phyloP scores from a whole-genome alignment of 1,140 invertebrate species.

The Ostrea denselamellosa region DNA sequence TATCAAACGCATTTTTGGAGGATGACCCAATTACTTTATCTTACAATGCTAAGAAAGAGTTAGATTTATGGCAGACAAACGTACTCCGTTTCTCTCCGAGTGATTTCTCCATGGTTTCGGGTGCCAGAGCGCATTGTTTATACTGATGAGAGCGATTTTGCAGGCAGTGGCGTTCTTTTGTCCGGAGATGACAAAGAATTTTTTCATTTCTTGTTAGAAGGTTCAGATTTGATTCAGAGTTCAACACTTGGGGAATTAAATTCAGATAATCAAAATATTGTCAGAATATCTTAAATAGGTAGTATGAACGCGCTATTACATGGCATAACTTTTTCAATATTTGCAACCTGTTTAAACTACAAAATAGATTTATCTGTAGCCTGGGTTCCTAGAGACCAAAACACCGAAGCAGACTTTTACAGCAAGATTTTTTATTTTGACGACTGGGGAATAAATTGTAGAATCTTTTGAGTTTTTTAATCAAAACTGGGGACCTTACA shows the following conservation, averaged over 20 bases:
- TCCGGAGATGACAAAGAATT: neutral
- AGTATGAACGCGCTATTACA: constrained; percentile 30
- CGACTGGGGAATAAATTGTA: neutral
- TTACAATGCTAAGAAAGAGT: neutral
- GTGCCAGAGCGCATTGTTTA: constrained; percentile 14
- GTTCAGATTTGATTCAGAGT: neutral
- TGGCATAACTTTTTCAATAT: constrained; percentile 29
- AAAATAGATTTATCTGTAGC: constrained; percentile 32
- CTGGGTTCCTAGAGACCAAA: constrained; percentile 34
- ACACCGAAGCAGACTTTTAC: constrained; percentile 39
- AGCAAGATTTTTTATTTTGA: constrained; percentile 40
- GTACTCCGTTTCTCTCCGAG: neutral
- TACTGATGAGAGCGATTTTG: constrained; percentile 40
- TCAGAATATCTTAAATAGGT: constrained; percentile 19
- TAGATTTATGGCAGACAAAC: constrained; percentile 38
- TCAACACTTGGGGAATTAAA: constrained; percentile 46
- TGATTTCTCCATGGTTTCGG: constrained; percentile 38
- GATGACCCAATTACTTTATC: neutral
- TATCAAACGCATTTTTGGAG: neutral
- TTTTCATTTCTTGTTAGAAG: constrained; percentile 16
- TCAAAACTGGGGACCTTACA: neutral
- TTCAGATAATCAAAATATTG: constrained; percentile 40
- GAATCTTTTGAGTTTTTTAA: neutral
- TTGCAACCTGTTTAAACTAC: neutral
- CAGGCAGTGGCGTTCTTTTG: constrained; percentile 28